These are phyloP conservation scores for Ptychadena robeensis DNA, from an alignment of 2,797 vertebrate species.

Conservation along the genomic window DNA sequence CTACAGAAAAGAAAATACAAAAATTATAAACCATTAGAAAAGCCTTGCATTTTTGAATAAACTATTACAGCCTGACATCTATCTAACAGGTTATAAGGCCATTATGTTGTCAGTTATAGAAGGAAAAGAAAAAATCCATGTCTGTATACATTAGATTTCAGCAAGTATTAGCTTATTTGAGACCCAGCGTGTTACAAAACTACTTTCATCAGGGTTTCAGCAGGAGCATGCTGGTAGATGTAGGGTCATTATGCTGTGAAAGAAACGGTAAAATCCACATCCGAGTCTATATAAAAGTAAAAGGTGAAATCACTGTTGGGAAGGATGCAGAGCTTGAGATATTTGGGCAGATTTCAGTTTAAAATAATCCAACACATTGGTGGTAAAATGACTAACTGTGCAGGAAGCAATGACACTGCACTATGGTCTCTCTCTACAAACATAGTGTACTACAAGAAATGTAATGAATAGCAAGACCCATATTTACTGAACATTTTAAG, in stretches of 20 bases:
- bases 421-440: not conserved
- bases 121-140: not conserved
- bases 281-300: conserved; percentile 54
- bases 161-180: conserved; percentile 39
- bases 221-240: conserved; percentile 21
- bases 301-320: conserved; percentile 51
- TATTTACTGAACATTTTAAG: too few species aligned
- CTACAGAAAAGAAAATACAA: conserved; percentile 72
- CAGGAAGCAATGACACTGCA: not conserved
- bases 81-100: not conserved
- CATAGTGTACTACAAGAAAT: too few species aligned
- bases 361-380: conserved; percentile 44
- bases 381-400: conserved; percentile 26
- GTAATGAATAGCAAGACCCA: too few species aligned
- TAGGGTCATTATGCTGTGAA: conserved; percentile 51
- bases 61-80: not conserved
- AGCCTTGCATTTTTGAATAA: not conserved
- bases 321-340: conserved; percentile 35
- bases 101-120: conserved; percentile 6
- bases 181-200: conserved; percentile 38
- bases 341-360: conserved; percentile 21
- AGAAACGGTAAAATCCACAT: conserved; percentile 50
- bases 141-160: conserved; percentile 19
- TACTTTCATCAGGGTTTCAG: conserved; percentile 39
- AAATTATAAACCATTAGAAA: not conserved